Conservation (phyloP, 2,113 vertebrate genomes). For the Aptenodytes patagonicus region DNA sequence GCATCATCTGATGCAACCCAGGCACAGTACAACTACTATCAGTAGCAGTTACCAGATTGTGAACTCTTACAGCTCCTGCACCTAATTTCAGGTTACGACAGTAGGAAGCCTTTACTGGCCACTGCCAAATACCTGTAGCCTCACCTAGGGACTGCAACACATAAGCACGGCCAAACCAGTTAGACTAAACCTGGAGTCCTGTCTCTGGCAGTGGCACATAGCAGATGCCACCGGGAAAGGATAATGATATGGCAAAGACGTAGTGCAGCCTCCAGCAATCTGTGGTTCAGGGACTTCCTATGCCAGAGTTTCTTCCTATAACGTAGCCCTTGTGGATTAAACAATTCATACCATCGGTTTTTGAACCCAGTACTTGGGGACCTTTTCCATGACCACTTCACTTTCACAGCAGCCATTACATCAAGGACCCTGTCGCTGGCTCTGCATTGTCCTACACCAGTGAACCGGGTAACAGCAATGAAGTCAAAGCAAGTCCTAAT, state of each 20-base stretch:
- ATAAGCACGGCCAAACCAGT: not conserved
- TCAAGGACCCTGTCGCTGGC: not conserved
- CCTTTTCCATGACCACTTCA: not conserved
- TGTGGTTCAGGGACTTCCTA: not conserved
- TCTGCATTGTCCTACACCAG: not conserved
- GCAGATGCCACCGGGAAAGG: not conserved
- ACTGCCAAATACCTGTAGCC: not conserved
- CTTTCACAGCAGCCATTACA: not conserved
- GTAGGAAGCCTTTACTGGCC: not conserved
- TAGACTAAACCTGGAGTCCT: not conserved
- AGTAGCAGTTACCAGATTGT: not conserved
- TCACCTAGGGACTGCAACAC: not conserved
- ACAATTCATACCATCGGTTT: not conserved
- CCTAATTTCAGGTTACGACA: not conserved
- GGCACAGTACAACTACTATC: not conserved
- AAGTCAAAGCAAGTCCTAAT: not conserved
- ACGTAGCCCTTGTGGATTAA: not conserved
- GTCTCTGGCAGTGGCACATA: not conserved
- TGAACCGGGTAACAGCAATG: not conserved
- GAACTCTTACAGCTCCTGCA: not conserved
- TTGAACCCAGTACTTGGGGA: not conserved
- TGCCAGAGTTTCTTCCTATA: not conserved
- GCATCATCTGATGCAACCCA: not conserved
- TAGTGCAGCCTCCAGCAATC: not conserved
- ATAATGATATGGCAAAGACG: not conserved